Percentiles rank a stretch among this genome's conserved stretches.
These are phyloP conservation scores for Ctenosaura bakeri DNA, from an alignment of 2,797 vertebrate genomes.

Conservation along the genomic window DNA sequence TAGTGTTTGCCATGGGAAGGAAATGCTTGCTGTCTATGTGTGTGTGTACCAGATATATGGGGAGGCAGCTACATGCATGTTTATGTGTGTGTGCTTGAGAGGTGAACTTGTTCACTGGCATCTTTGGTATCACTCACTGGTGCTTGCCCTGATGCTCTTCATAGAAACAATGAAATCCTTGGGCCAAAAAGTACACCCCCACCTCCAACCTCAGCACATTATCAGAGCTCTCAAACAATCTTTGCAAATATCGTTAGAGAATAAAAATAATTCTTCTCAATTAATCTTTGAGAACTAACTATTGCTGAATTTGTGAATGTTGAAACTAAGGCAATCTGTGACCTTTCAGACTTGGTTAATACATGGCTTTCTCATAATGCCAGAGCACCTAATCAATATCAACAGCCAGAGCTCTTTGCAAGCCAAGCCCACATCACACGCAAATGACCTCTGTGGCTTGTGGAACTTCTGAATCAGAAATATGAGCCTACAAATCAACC, in stretches of 20 bases:
- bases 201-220: too few relatives aligned
- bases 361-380: constrained; percentile 12
- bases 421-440: constrained; percentile 12
- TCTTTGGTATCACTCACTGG: not conserved
- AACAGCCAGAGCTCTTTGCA: not conserved
- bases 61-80: not conserved
- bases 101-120: not conserved
- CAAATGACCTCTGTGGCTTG: not conserved
- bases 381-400: constrained; percentile 25
- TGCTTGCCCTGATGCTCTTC: not conserved
- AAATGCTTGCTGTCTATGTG: too few relatives aligned
- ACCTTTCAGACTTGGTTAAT: constrained; percentile 46
- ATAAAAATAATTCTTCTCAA: not conserved
- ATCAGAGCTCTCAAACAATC: not conserved
- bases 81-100: not conserved
- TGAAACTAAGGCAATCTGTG: constrained; percentile 25
- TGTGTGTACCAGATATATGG: too few relatives aligned
- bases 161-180: not conserved
- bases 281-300: constrained; percentile 12
- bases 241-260: not conserved
- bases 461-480: constrained; percentile 48
- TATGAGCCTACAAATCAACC: constrained; percentile 36
- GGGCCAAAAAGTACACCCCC: not conserved
- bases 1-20: too few relatives aligned
- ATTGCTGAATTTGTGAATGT: constrained; percentile 24